phyloP scores from a whole-genome alignment of 2,797 vertebrate species.

The Enteromius treurensis region DNA sequence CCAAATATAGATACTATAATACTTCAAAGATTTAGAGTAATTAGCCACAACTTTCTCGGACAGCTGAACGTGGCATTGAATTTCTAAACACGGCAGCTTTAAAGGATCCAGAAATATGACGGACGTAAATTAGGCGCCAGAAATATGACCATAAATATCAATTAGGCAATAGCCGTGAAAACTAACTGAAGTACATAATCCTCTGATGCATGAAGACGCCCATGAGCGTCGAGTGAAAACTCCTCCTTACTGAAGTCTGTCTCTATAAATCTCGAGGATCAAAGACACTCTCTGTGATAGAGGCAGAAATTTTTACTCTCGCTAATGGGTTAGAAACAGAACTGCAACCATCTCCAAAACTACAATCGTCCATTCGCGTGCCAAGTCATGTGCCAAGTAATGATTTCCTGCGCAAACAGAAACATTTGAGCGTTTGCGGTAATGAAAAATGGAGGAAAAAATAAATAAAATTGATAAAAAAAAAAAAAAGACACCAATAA shows the following conservation, averaged over 20 bases:
- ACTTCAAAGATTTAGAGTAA: not conserved
- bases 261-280: conserved; percentile 36
- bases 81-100: not conserved
- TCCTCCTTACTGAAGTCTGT: not conserved
- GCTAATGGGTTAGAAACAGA: conserved; percentile 6
- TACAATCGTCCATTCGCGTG: not conserved
- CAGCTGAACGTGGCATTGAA: too few relatives aligned
- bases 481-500: not conserved
- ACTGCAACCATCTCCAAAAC: conserved; percentile 16
- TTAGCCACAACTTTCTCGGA: not conserved
- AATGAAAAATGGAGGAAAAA: not conserved
- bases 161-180: conserved; percentile 19
- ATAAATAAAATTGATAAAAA: not conserved
- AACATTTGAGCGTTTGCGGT: not conserved
- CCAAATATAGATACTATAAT: not conserved
- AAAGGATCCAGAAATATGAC: not conserved
- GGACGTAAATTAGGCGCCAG: not conserved
- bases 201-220: conserved; percentile 19
- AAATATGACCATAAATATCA: conserved; percentile 29
- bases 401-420: conserved; percentile 7
- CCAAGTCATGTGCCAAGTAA: not conserved
- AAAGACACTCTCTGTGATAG: conserved; percentile 19
- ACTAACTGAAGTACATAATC: conserved; percentile 28
- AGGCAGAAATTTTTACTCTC: not conserved
- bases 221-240: conserved; percentile 11